phyloP scores from a whole-genome alignment of 2,888 invertebrate genomes.

The Ypsolopha sequella region DNA sequence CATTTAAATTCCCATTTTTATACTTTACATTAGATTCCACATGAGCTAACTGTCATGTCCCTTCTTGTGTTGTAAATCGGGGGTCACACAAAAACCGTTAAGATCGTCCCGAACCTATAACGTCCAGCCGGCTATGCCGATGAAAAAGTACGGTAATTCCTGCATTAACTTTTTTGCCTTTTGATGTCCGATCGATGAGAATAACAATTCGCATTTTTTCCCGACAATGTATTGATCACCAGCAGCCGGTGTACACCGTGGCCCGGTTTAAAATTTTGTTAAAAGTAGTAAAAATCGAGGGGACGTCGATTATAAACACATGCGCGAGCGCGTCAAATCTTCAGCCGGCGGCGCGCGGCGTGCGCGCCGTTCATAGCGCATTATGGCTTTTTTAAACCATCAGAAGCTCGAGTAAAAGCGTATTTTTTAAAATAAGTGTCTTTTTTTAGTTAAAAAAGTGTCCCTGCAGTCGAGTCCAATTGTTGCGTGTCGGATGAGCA shows the following conservation, averaged over 20 bases:
- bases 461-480: slow-evolving; percentile 62
- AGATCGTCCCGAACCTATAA: slow-evolving; percentile 52
- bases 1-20: slow-evolving; percentile 69
- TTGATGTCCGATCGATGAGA: slow-evolving; percentile 46
- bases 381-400: slow-evolving; percentile 64
- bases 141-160: slow-evolving; percentile 46
- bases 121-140: slow-evolving; percentile 55
- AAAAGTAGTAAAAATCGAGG: slow-evolving; percentile 61
- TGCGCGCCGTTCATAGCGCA: slow-evolving; percentile 42
- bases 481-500: slow-evolving; percentile 71
- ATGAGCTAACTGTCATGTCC: slow-evolving; percentile 52
- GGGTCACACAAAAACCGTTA: slow-evolving; percentile 71
- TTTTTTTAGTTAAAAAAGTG: slow-evolving; percentile 60
- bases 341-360: slow-evolving; percentile 58
- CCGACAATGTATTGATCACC: slow-evolving; percentile 32
- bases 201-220: slow-evolving; percentile 53
- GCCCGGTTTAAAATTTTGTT: slow-evolving; percentile 34
- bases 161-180: slow-evolving; percentile 41
- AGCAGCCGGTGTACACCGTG: slow-evolving; percentile 53
- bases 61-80: slow-evolving; percentile 65
- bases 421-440: slow-evolving; percentile 61
- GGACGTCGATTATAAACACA: slow-evolving; percentile 61
- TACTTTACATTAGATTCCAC: slow-evolving; percentile 65
- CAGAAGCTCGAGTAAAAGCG: slow-evolving; percentile 47
- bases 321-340: slow-evolving; percentile 70